Conservation (phyloP, 2,113 vertebrate species). For the Gymnarchus niloticus region DNA sequence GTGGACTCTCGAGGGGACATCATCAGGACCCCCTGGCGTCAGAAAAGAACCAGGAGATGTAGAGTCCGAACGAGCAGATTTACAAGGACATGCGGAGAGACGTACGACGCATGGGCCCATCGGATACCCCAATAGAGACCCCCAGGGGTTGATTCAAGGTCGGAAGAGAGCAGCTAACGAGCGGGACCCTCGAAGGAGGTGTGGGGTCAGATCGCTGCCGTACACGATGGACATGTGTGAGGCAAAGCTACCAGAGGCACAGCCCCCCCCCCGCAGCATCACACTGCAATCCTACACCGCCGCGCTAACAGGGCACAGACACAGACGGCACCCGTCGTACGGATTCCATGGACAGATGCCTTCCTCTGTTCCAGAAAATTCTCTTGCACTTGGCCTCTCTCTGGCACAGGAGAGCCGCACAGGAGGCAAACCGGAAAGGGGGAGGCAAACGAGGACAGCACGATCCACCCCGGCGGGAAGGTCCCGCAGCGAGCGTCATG, state of each 20-base stretch:
- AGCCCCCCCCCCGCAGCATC: too few relatives aligned
- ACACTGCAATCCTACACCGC: too few relatives aligned
- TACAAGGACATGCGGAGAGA: neutral
- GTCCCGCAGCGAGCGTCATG: conserved; percentile 23
- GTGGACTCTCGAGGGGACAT: neutral
- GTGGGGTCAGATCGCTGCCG: neutral
- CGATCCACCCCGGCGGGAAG: neutral
- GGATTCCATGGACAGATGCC: neutral
- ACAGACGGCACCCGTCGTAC: neutral
- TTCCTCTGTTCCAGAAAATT: neutral
- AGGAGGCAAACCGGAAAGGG: neutral
- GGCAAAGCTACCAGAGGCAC: too few relatives aligned
- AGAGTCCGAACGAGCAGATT: neutral
- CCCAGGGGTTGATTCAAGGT: too few relatives aligned
- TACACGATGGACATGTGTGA: neutral
- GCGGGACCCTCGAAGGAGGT: neutral
- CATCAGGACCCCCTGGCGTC: neutral
- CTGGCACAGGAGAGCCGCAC: neutral
- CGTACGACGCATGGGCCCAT: neutral
- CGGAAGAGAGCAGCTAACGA: neutral
- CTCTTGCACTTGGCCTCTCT: neutral
- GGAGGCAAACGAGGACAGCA: neutral
- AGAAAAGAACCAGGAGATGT: neutral
- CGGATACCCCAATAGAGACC: neutral
- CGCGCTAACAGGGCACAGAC: neutral